A percentile compares a stretch with the other conserved stretches of the same genome.
Conservation (phyloP, 2,888 invertebrate species). For the Tetranychus piercei region DNA sequence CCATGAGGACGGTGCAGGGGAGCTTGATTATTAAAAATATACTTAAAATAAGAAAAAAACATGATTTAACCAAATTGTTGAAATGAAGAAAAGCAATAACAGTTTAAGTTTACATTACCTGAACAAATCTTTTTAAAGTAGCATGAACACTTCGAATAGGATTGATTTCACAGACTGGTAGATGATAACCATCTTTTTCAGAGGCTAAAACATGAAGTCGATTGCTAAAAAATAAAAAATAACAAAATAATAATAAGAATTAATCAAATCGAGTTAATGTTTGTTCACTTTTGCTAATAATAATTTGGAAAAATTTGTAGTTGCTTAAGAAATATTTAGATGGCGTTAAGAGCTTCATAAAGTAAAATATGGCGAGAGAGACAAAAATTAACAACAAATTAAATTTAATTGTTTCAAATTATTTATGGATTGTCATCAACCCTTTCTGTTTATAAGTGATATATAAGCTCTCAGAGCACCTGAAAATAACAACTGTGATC, state of each 20-base stretch:
- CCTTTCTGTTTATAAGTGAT: too few species aligned
- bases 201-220: conserved; percentile 64
- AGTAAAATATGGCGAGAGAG: too few species aligned
- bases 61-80: conserved; percentile 10
- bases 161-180: conserved; percentile 71
- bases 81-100: not conserved
- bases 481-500: too few species aligned
- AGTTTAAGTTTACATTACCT: conserved; percentile 34
- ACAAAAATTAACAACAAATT: too few species aligned
- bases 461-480: too few species aligned
- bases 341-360: too few species aligned
- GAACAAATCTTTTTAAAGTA: conserved; percentile 69
- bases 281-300: not conserved
- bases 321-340: too few species aligned
- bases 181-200: conserved; percentile 60
- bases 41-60: conserved; percentile 34
- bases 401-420: too few species aligned
- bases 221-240: conserved; percentile 39
- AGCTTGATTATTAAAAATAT: conserved; percentile 69
- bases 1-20: conserved; percentile 67
- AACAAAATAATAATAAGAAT: too few species aligned
- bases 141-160: conserved; percentile 67
- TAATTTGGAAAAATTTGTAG: too few species aligned
- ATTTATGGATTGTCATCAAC: too few species aligned
- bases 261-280: not conserved